Evolutionary conservation across 2,113 vertebrate genomes (phyloP), one percentile per base, ranked within the genome.

Genomic region (Dolichallabes microphthalmus): DNA sequence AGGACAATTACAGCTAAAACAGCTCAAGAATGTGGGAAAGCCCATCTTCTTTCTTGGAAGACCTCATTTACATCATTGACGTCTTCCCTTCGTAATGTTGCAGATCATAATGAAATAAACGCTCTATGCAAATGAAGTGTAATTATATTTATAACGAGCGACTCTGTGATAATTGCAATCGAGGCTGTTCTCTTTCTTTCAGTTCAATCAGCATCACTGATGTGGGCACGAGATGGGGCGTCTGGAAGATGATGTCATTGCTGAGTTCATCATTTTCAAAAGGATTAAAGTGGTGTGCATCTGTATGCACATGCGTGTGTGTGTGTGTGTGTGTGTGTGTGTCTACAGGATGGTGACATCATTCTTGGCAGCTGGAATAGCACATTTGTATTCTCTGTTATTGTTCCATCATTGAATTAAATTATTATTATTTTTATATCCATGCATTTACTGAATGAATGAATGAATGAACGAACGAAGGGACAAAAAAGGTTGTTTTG

Each of bases 181-280:
- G 17, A 30, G 9, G n/a, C 10, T 3, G 30, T 50, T 39, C 73
- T 63, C 57, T 81, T 73, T 73, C 39, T 63, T 66, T n/a, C 39
- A 61, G 20, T 25, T 19, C 22, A 6, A 1, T 13, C 25, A n/a
- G 32, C 20, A 35, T 64, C 50, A 82, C 66, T 57, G 83, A 66
- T 19, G 61, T 20, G 61, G 35, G 12, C 5, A 84, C 20, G 66
- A 84, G 82, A 76, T 69, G 22, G 39, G 52, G 78, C 74, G 32
- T 71, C 82, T 86, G 78, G 61, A 32, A 55, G 84, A 80, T 89
- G 88, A 89, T 80, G 57, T 88, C 82, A 86, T 89, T 3, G 55
- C 50, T 86, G 86, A 86, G 53, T 63, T 88, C 61, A 86, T 86
- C 82, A 20, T 75, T 81, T 27, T 86, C n/a, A 58, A 74, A 61